Conservation (phyloP, 2,888 invertebrate genomes). For the Hypercompe scribonia region DNA sequence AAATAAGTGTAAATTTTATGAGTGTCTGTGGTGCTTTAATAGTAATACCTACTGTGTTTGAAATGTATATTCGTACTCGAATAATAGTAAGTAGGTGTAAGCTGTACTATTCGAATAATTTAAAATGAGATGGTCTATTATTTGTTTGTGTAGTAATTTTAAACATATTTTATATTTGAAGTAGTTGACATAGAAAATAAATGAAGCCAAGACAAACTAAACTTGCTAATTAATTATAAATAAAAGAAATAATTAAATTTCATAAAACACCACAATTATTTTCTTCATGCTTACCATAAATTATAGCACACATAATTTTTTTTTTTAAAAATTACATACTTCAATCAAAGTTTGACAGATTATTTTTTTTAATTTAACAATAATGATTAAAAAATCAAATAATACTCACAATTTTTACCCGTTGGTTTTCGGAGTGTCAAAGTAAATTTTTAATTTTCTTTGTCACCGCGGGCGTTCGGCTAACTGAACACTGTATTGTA, state of each 20-base stretch:
- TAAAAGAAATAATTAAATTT: background rate
- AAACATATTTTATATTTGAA: background rate
- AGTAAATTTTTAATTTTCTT: conserved; percentile 7
- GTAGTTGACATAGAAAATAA: background rate
- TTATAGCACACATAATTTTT: background rate
- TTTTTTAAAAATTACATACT: background rate
- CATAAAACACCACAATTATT: background rate
- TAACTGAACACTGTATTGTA: background rate
- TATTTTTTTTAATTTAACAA: background rate
- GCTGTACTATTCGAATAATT: too few relatives aligned
- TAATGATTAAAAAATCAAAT: background rate
- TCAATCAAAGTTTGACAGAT: background rate
- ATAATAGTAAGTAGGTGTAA: too few relatives aligned
- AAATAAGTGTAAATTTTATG: too few relatives aligned
- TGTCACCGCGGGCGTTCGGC: conserved; percentile 17
- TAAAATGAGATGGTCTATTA: too few relatives aligned
- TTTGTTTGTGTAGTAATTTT: too few relatives aligned
- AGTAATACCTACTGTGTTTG: too few relatives aligned
- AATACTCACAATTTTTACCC: conserved; percentile 8
- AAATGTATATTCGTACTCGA: too few relatives aligned
- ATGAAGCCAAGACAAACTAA: too few relatives aligned
- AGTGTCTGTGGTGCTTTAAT: too few relatives aligned
- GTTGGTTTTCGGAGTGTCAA: background rate
- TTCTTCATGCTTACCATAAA: background rate
- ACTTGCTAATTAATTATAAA: background rate